phyloP scores from a whole-genome alignment of 2,113 vertebrate species.

The Grallaria varia region DNA sequence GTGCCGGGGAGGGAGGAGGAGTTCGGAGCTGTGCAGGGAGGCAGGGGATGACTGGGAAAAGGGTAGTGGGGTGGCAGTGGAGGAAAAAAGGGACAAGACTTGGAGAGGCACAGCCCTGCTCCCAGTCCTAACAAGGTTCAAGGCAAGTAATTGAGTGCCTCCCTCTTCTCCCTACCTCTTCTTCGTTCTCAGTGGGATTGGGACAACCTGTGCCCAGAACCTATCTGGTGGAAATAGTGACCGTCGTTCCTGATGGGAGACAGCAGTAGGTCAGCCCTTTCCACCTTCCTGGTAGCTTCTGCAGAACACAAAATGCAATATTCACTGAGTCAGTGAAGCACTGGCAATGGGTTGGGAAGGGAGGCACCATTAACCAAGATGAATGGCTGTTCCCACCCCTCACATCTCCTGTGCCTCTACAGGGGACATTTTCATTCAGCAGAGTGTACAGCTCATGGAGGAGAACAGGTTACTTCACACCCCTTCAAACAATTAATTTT shows the following conservation, averaged over 20 bases:
- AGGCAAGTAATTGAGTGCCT: neutral
- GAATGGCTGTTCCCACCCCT: neutral
- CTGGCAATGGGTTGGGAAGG: neutral
- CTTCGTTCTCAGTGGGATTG: rapidly evolving
- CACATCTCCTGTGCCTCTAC: neutral
- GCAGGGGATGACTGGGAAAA: neutral
- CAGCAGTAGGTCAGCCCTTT: neutral
- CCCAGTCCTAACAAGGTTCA: neutral
- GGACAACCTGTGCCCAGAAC: neutral
- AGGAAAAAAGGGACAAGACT: neutral
- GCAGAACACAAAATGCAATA: neutral
- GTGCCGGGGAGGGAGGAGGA: rapidly evolving
- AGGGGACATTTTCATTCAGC: neutral
- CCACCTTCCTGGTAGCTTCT: neutral
- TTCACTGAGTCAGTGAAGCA: neutral
- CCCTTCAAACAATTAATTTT: neutral
- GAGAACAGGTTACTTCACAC: neutral
- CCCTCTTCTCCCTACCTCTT: neutral
- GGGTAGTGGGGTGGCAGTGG: neutral
- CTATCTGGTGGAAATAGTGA: no score
- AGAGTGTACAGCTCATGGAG: neutral
- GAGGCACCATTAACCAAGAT: neutral
- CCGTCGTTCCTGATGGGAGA: neutral
- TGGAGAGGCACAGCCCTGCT: neutral
- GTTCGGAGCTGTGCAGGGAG: neutral